Evolutionary conservation across 2,888 invertebrate species (phyloP), one percentile per base, ranked within the genome.

Genomic region (Mystacides longicornis): DNA sequence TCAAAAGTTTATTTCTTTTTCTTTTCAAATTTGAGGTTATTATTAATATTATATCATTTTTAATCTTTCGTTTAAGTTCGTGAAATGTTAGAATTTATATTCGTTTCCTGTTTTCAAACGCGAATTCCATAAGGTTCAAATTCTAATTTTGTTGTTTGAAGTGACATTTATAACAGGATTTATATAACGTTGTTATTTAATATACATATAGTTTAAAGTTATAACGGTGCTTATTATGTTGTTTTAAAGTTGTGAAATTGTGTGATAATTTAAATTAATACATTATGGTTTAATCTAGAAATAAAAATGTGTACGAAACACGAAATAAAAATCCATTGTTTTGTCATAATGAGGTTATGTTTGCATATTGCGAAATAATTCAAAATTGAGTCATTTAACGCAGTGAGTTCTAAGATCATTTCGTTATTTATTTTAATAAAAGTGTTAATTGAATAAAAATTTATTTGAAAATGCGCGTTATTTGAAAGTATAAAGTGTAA

Each of bases 181-280:
- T 37, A 37, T 37, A 37, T 37, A 37, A 37, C 37, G 37, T n/a
- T 37, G 3, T 37, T 37, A 37, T 37, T 27, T 37, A 37, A 37
- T n/a, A 37, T 37, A 14, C 16, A 37, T 37, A 37, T 37, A 14
- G 14, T 37, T 7, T 7, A n/a, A 37, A 4, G 16, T 37, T n/a
- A 37, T 37, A 4, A 14, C 37, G 16, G 14, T 37, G 37, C 37
- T 7, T n/a, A n/a, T n/a, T n/a, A n/a, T n/a, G n/a, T n/a, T n/a
- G n/a, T n/a, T n/a, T n/a, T n/a, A n/a, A n/a, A n/a, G n/a, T n/a
- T n/a, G n/a, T n/a, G n/a, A n/a, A n/a, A n/a, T n/a, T n/a, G n/a
- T n/a, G n/a, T n/a, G n/a, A n/a, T n/a, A n/a, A n/a, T n/a, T n/a
- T n/a, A n/a, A n/a, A n/a, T n/a, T n/a, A n/a, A n/a, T n/a, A n/a